Percentiles rank a stretch among this genome's conserved stretches.
Evolutionary conservation across 2,888 invertebrate genomes (phyloP).

Genomic region (Tetheella fluctuosa): DNA sequence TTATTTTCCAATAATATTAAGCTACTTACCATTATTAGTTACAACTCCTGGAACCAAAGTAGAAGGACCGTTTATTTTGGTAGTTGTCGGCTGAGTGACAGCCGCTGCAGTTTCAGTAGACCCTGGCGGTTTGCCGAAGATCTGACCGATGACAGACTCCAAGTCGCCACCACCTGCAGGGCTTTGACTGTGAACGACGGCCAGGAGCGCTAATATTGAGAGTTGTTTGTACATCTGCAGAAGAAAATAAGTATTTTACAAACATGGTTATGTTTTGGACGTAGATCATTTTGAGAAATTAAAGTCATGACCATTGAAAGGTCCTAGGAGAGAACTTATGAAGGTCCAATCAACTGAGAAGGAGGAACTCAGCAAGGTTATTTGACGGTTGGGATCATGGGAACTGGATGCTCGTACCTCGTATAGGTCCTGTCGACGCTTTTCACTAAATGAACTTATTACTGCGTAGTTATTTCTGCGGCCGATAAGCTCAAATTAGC

Average conservation of each 20-base stretch:
- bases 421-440: too few relatives aligned
- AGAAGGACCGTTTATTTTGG: conserved; percentile 17
- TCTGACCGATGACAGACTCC: conserved; percentile 60
- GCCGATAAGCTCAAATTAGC: too few relatives aligned
- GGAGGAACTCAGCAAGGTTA: too few relatives aligned
- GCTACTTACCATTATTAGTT: conserved; percentile 16
- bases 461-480: too few relatives aligned
- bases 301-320: too few relatives aligned
- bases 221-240: conserved; percentile 52
- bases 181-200: conserved; percentile 38
- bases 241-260: not conserved
- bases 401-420: too few relatives aligned
- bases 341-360: too few relatives aligned
- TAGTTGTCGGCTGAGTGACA: conserved; percentile 16
- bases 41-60: conserved; percentile 30
- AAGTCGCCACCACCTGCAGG: conserved; percentile 50
- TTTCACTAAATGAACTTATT: too few relatives aligned
- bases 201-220: conserved; percentile 37
- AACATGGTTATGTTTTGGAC: too few relatives aligned
- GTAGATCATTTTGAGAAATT: too few relatives aligned
- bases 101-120: conserved; percentile 14
- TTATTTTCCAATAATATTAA: not conserved
- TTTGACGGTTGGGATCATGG: too few relatives aligned
- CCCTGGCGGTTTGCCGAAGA: conserved; percentile 55
- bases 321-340: too few relatives aligned